Evolutionary conservation across 2,113 vertebrate species (phyloP), one percentile per base, ranked within the genome.

Genomic region (Emydocephalus ijimae): DNA sequence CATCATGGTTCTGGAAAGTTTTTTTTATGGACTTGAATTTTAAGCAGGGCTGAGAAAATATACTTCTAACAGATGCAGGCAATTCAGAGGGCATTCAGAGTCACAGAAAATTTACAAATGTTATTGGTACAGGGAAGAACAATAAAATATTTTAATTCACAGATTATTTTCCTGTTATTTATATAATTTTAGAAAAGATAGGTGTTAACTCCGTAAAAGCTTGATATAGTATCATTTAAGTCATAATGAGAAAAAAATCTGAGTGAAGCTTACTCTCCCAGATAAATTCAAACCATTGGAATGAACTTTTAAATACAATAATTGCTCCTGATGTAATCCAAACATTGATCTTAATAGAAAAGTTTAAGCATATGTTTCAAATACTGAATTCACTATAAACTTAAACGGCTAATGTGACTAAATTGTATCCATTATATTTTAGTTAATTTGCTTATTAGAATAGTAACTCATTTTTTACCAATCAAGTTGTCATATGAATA

Each of bases 31-130:
- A 74, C 39, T 21, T 92, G 74, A 90, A 92, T 90, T 0, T 24
- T 92, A 93, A 43, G 43, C 92, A 85, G 34, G 34, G 48, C 0
- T 95, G 20, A 54, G 86, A 93, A 89, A 85, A 64, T 88, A 45
- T 52, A 45, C 21, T 89, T 92, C 55, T 61, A 87, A 15, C 85
- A 94, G 91, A 43, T 85, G 91, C 93, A 94, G 88, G 64, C 1
- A 9, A 56, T 56, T 94, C 39, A 12, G 43, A 86, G 29, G 48
- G 23, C 50, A 24, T 54, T 57, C 86, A 92, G 56, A 59, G 54
- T 54, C 50, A 2, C 10, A 94, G 94, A 64, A 5, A 39, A 74
- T 26, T 52, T 20, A 5, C 55, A 61, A n/a, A 52, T 89, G 85
- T 91, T 45, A 85, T 87, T 29, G 1, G 3, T 92, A 92, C 2